Percentiles rank a stretch among this genome's conserved stretches.
phyloP scores from a whole-genome alignment of 2,797 vertebrate species.

The Sebastes minor region DNA sequence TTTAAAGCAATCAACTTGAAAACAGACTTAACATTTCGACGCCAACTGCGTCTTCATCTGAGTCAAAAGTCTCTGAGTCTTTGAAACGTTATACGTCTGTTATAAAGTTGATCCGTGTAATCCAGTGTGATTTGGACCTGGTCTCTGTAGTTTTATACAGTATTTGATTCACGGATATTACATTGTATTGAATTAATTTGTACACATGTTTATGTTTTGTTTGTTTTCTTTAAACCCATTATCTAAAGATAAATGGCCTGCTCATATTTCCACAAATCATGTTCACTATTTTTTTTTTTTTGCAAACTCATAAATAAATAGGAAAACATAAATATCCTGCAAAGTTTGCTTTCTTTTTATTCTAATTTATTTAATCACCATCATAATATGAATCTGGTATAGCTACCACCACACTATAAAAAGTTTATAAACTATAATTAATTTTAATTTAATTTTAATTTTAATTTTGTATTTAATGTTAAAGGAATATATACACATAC shows the following conservation, averaged over 20 bases:
- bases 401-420: neutral
- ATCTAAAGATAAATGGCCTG: neutral
- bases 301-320: slow-evolving; percentile 16
- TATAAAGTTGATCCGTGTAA: too few species aligned
- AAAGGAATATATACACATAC: too few species aligned
- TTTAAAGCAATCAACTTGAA: too few species aligned
- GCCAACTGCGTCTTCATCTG: too few species aligned
- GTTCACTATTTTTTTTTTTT: neutral
- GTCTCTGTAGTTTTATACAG: neutral
- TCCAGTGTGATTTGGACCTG: too few species aligned
- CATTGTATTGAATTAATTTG: neutral
- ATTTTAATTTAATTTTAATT: neutral
- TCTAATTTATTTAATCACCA: neutral
- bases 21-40: too few species aligned
- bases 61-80: too few species aligned
- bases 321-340: neutral
- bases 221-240: neutral
- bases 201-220: neutral
- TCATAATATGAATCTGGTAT: neutral
- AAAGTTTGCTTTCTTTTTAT: neutral
- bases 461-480: too few species aligned
- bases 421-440: neutral
- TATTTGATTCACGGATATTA: neutral
- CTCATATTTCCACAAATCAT: neutral
- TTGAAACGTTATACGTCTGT: too few species aligned